Percentiles rank a stretch among this genome's conserved stretches.
Evolutionary conservation across 1,140 invertebrate species (phyloP).

Genomic region (Leptonema lineaticorne): DNA sequence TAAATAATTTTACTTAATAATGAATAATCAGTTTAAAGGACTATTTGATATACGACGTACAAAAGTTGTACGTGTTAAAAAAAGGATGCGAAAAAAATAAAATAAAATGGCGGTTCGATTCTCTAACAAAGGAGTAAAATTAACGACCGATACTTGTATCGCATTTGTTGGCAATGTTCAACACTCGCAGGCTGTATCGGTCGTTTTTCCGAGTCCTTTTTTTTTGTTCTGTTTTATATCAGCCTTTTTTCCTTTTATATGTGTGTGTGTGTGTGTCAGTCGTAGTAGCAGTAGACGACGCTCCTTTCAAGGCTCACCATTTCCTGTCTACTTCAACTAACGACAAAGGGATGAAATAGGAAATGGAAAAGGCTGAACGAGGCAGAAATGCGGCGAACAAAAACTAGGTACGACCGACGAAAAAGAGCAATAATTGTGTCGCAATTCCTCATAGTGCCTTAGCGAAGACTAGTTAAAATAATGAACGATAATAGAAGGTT

Average conservation of each 20-base stretch:
- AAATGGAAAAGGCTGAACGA: constrained; percentile 7
- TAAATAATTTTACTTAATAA: no score
- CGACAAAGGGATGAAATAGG: constrained; percentile 20
- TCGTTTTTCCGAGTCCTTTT: background rate
- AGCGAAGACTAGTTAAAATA: constrained; percentile 18
- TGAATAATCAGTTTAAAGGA: no score
- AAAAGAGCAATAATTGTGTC: constrained; percentile 28
- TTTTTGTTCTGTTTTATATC: background rate
- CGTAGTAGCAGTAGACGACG: no score
- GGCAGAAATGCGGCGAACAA: no score
- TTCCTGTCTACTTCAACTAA: constrained; percentile 4
- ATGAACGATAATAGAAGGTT: background rate
- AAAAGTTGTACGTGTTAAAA: no score
- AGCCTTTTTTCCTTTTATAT: background rate
- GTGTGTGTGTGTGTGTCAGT: no score
- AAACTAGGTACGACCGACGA: no score
- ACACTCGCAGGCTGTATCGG: background rate
- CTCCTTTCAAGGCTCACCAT: constrained; percentile 18
- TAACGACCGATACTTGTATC: background rate
- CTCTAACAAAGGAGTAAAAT: background rate
- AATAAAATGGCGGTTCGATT: background rate
- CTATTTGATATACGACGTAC: no score
- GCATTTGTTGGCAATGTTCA: constrained; percentile 3
- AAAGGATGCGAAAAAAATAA: background rate
- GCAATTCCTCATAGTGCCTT: constrained; percentile 15